Evolutionary conservation across 2,888 invertebrate species (phyloP).

Genomic region (Cheilosia vulpina): DNA sequence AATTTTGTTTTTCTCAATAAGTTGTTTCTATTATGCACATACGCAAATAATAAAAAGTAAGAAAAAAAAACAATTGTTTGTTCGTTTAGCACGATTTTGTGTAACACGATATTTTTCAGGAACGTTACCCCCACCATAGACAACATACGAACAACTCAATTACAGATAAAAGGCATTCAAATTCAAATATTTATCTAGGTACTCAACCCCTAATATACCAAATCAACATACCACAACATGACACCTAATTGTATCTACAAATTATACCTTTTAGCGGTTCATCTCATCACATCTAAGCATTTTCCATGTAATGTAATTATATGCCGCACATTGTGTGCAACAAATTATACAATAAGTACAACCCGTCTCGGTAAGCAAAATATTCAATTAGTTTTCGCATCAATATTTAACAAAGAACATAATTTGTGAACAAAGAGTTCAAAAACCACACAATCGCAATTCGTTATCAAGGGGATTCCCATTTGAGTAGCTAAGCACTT

Average conservation of each 20-base stretch:
- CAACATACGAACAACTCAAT: too few species aligned
- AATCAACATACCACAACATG: conserved; percentile 20
- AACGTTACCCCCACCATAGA: too few species aligned
- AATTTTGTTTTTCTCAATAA: too few species aligned
- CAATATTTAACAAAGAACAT: conserved; percentile 20
- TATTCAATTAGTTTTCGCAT: conserved; percentile 11
- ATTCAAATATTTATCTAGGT: conserved; percentile 11
- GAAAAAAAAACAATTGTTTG: too few species aligned
- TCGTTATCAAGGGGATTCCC: conserved; percentile 30
- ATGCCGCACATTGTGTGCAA: conserved; percentile 4
- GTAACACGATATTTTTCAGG: too few species aligned
- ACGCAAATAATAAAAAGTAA: too few species aligned
- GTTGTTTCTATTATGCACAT: too few species aligned
- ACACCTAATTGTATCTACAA: conserved; percentile 37
- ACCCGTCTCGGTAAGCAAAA: conserved; percentile 14
- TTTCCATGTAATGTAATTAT: conserved; percentile 17
- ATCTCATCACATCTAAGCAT: conserved; percentile 20
- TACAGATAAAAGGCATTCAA: too few species aligned
- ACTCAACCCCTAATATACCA: conserved; percentile 1
- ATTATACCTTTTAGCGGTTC: conserved; percentile 39
- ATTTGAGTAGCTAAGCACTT: conserved; percentile 10
- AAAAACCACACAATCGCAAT: conserved; percentile 12
- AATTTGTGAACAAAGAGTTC: conserved; percentile 25
- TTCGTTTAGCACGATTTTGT: too few species aligned
- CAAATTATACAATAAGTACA: conserved; percentile 1